These are phyloP conservation scores for Drosophila picticornis DNA, from an alignment of 2,888 invertebrate species.

Conservation along the genomic window DNA sequence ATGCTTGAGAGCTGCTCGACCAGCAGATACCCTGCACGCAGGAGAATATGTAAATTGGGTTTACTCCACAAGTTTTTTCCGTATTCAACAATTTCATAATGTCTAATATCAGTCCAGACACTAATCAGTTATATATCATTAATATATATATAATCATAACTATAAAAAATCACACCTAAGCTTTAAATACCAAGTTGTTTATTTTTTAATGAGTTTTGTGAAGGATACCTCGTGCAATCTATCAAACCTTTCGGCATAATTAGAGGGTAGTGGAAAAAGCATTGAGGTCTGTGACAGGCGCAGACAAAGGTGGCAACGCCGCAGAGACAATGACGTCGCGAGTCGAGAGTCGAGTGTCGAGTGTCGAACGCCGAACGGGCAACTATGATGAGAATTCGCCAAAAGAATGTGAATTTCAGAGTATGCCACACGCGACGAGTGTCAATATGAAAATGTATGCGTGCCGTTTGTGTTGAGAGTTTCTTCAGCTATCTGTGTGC, in stretches of 20 bases:
- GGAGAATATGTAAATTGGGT: background rate
- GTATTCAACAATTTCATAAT: background rate
- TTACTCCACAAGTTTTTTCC: background rate
- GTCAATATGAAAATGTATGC: constrained; percentile 76
- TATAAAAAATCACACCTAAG: background rate
- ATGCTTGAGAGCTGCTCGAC: background rate
- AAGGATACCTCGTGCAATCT: background rate
- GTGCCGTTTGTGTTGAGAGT: constrained; percentile 48
- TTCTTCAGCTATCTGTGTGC: constrained; percentile 6
- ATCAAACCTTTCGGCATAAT: no score
- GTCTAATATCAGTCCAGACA: background rate
- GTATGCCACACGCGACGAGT: constrained; percentile 52
- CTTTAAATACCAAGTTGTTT: background rate
- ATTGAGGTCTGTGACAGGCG: background rate
- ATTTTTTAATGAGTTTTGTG: background rate
- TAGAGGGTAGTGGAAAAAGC: constrained; percentile 4
- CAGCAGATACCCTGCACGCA: background rate
- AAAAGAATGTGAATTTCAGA: constrained; percentile 51
- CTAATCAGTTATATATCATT: background rate
- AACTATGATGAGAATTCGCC: constrained; percentile 67
- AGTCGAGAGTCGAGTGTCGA: background rate
- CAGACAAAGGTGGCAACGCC: constrained; percentile 34
- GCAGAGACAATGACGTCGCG: constrained; percentile 62
- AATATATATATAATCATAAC: background rate
- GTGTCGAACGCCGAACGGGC: constrained; percentile 15